Percentiles rank a stretch among this genome's conserved stretches.
Evolutionary conservation across 2,888 invertebrate genomes (phyloP).

Genomic region (Trachelus troglodyta): DNA sequence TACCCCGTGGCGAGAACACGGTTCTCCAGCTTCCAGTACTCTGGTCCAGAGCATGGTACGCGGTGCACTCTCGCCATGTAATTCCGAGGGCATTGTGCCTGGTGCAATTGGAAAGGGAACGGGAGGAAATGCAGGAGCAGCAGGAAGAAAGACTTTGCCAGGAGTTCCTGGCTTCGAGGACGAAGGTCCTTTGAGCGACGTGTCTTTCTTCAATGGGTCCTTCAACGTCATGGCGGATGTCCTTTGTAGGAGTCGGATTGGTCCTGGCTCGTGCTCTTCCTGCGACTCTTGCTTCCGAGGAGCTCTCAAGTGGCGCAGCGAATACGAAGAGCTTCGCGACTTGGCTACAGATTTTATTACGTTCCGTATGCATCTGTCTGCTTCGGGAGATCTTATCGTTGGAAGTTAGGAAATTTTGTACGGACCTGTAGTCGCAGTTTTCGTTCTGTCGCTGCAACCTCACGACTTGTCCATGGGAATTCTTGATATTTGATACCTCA

Average conservation of each 20-base stretch:
- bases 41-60: slow-evolving; percentile 27
- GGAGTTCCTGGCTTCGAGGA: slow-evolving; percentile 10
- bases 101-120: not conserved
- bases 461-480: too few species aligned
- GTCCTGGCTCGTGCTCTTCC: slow-evolving; percentile 13
- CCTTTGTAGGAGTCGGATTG: slow-evolving; percentile 44
- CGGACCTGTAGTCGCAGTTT: too few species aligned
- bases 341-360: too few species aligned
- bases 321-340: too few species aligned
- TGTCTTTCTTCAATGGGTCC: slow-evolving; percentile 34
- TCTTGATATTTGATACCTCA: too few species aligned
- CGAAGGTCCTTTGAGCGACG: slow-evolving; percentile 33
- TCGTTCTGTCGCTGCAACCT: too few species aligned
- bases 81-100: slow-evolving; percentile 40
- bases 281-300: too few species aligned
- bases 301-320: too few species aligned
- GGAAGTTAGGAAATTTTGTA: too few species aligned
- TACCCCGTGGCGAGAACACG: not conserved
- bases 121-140: too few species aligned
- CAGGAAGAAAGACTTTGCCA: not conserved
- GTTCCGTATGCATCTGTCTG: too few species aligned
- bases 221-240: slow-evolving; percentile 30
- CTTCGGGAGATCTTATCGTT: too few species aligned
- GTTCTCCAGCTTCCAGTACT: not conserved
- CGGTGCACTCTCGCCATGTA: slow-evolving; percentile 34